These are phyloP conservation scores for Hiodon tergisus DNA, from an alignment of 2,113 vertebrate species.

Conservation along the genomic window DNA sequence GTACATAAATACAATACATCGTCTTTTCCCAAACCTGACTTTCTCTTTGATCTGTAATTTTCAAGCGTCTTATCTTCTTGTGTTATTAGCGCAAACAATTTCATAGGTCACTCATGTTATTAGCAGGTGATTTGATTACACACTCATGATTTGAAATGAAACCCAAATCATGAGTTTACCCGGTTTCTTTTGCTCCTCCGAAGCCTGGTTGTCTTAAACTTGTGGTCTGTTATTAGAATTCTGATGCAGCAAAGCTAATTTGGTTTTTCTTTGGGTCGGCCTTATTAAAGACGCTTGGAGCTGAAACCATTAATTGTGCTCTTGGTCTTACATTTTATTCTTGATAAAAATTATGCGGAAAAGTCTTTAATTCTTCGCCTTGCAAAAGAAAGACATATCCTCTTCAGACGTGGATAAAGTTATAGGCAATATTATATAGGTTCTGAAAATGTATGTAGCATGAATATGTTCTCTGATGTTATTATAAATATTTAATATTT, in stretches of 20 bases:
- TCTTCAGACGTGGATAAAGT: too few species aligned
- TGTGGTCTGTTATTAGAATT: conserved; percentile 18
- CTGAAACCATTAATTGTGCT: background rate
- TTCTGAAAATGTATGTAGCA: too few species aligned
- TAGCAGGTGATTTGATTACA: too few species aligned
- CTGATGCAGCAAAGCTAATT: conserved; percentile 8
- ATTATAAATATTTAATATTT: too few species aligned
- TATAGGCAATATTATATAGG: too few species aligned
- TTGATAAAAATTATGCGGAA: background rate
- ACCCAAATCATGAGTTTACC: too few species aligned
- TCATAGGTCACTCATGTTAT: background rate
- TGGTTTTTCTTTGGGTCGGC: background rate
- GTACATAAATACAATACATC: background rate
- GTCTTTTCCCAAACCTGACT: background rate
- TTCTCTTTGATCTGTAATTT: conserved; percentile 28
- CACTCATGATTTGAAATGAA: too few species aligned
- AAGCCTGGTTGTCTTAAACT: conserved; percentile 8
- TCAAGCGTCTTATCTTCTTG: conserved; percentile 29
- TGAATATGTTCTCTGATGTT: too few species aligned
- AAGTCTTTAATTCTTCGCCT: too few species aligned
- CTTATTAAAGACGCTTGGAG: background rate
- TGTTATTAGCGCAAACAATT: conserved; percentile 25
- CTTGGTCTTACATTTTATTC: background rate
- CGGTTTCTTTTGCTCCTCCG: conserved; percentile 36
- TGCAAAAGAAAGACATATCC: too few species aligned